Base-by-base conservation (phyloP, 2,113 vertebrate species). In the Neogale vison region DNA sequence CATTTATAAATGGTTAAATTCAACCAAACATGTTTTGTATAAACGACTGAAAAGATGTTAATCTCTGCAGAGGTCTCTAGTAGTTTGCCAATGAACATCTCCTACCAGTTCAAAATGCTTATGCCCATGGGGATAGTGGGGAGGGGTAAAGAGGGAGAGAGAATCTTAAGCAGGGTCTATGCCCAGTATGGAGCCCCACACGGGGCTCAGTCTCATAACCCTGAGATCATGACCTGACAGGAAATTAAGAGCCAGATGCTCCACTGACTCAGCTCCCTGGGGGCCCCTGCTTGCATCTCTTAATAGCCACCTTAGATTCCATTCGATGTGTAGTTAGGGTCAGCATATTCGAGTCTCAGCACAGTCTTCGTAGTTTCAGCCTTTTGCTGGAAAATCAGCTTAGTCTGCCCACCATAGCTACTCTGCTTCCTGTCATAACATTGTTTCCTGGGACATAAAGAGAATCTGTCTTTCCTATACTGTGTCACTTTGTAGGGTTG, bases 1-100 rank as follows among this genome's bases (percentile, higher is more conserved):
- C 23, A 31, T 83, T 96, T 83, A 24, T 65, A 72, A 95, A 24
- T 83, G 39, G 29, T 83, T 90, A 95, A 87, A 71, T 89, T 90
- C 94, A 69, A 52, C 45, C 65, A 82, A 83, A 12, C 63, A 47
- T 72, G 31, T 85, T 47, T 86, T 86, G 76, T 77, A 6, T 76
- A 71, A 88, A 88, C 0, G 8, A 15, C 34, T 36, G 59, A 80
- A 87, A 80, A 76, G 6, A 1, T 88, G 10, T 42, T 80, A 80
- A 59, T 95, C 14, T 74, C 12, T 79, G 29, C 29, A 63, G 55
- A 69, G 34, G 23, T 34, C 26, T 89, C 47, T 84, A 71, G 23
- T 84, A 71, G 23, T 69, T 93, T 47, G 21, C 34, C 12, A 61
- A 29, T 88, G 24, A 63, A 63, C 61, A 69, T 69, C 17, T 69